These are phyloP conservation scores for Andrena bucephala DNA, from an alignment of 2,888 invertebrate genomes.

Conservation along the genomic window DNA sequence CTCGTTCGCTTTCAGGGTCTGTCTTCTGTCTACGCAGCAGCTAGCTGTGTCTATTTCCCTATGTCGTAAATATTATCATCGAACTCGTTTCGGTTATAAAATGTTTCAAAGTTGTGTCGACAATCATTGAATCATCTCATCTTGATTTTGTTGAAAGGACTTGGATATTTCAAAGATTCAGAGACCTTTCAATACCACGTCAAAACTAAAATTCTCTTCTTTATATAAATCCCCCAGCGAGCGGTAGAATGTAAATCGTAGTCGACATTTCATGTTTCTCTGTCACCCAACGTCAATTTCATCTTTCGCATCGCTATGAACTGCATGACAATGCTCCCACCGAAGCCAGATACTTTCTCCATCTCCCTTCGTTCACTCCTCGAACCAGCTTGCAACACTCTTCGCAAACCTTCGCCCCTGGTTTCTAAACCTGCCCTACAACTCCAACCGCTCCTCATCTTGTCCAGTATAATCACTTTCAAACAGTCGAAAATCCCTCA, in stretches of 20 bases:
- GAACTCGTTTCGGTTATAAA: background rate
- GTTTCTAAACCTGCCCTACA: background rate
- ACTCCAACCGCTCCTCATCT: background rate
- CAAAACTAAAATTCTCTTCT: background rate
- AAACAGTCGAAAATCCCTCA: background rate
- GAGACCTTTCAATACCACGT: background rate
- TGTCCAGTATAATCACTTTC: background rate
- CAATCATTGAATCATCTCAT: no score
- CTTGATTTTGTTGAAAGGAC: no score
- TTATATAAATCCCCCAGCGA: slow-evolving; percentile 11
- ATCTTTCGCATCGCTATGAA: slow-evolving; percentile 3
- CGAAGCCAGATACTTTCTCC: background rate
- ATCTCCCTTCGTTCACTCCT: background rate
- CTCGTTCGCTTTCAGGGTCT: background rate
- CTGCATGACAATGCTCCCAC: background rate
- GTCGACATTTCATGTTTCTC: slow-evolving; percentile 1
- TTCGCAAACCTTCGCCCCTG: background rate
- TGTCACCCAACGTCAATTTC: slow-evolving; percentile 14
- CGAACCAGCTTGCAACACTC: background rate
- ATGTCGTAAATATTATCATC: no score
- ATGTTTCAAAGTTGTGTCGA: background rate
- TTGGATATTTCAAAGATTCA: background rate
- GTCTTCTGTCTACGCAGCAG: no score
- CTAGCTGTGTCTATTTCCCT: no score
- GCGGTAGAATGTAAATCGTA: background rate